Conservation (phyloP, 2,797 vertebrate genomes). For the Liparis tanakae region DNA sequence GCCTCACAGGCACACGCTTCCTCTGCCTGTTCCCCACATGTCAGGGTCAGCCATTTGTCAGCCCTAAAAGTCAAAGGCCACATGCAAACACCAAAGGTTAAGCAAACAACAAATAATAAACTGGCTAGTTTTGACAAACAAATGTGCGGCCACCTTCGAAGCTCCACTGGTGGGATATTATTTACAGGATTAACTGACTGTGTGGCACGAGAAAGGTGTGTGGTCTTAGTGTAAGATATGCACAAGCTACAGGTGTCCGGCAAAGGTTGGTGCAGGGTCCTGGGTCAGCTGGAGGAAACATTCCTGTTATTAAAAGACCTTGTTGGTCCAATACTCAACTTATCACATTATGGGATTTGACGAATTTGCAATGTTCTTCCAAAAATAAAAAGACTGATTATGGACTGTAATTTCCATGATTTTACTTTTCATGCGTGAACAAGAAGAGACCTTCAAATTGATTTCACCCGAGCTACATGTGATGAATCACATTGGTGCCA, state of each 20-base stretch:
- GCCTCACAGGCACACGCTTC: constrained; percentile 55
- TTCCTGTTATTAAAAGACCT: constrained; percentile 22
- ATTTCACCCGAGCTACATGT: constrained; percentile 59
- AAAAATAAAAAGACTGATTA: constrained; percentile 61
- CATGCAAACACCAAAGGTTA: constrained; percentile 63
- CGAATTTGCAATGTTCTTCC: constrained; percentile 53
- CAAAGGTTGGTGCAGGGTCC: constrained; percentile 32
- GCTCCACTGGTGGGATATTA: constrained; percentile 39
- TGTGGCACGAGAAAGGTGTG: constrained; percentile 52
- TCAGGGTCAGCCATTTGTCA: constrained; percentile 69
- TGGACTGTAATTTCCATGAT: constrained; percentile 64
- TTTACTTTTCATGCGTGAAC: constrained; percentile 45
- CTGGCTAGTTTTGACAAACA: constrained; percentile 60
- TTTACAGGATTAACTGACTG: constrained; percentile 38
- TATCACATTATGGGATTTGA: constrained; percentile 41
- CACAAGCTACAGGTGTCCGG: constrained; percentile 52
- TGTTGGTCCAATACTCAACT: constrained; percentile 27
- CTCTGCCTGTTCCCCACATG: constrained; percentile 73
- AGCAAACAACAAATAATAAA: constrained; percentile 72
- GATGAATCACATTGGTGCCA: constrained; percentile 47
- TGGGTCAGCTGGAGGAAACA: constrained; percentile 28
- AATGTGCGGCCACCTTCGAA: constrained; percentile 27
- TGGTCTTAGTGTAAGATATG: constrained; percentile 63
- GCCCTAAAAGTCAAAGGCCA: constrained; percentile 65
- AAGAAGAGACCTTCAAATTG: constrained; percentile 51